These are phyloP conservation scores for Rotaria socialis DNA, from an alignment of 2,888 invertebrate genomes.

Conservation along the genomic window DNA sequence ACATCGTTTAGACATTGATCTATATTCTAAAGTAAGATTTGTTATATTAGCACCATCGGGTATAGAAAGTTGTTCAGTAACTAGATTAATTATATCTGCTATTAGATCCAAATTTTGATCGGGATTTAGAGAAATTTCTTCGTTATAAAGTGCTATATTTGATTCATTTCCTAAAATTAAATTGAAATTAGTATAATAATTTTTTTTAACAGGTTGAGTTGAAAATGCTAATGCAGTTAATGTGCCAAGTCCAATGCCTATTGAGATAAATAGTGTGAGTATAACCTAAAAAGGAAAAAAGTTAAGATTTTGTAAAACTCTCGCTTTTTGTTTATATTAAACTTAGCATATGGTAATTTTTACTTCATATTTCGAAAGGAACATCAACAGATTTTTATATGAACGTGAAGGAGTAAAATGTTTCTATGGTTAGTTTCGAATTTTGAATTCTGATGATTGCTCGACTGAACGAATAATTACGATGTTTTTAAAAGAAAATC, in stretches of 20 bases:
- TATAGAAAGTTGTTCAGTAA: neutral
- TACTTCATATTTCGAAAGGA: too few species aligned
- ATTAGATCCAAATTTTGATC: neutral
- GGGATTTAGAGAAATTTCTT: neutral
- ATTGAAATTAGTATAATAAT: neutral
- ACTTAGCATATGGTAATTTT: too few species aligned
- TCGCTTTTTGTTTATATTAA: too few species aligned
- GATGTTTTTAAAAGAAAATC: too few species aligned
- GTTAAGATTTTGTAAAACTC: too few species aligned
- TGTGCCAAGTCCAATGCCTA: neutral
- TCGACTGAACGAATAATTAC: too few species aligned
- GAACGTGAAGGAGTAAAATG: too few species aligned
- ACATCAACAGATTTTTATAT: too few species aligned
- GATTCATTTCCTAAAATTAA: neutral
- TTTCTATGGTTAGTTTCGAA: too few species aligned
- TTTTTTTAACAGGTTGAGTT: neutral
- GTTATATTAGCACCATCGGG: neutral
- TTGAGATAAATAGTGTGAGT: neutral
- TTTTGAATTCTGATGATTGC: too few species aligned
- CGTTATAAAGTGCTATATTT: neutral
- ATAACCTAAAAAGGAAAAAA: neutral
- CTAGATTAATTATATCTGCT: neutral
- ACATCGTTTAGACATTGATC: neutral
- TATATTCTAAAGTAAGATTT: neutral
- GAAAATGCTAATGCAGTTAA: slow-evolving; percentile 29